These are phyloP conservation scores for Alloscopus bannaensis DNA, from an alignment of 2,888 invertebrate genomes.

Conservation along the genomic window DNA sequence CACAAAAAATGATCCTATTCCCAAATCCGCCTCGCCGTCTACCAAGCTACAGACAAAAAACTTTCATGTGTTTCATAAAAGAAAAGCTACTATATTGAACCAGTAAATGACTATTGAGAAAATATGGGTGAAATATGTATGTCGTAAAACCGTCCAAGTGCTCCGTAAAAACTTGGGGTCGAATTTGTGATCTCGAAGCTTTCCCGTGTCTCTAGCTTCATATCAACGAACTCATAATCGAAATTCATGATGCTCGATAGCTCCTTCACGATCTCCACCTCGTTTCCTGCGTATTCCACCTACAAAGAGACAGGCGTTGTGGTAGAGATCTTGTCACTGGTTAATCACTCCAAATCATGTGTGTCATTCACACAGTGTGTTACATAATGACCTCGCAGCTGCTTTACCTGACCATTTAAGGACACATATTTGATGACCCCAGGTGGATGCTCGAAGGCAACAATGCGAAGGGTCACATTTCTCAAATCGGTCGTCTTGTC, in stretches of 20 bases:
- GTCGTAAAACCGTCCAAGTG: conserved; percentile 61
- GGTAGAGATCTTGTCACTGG: no score
- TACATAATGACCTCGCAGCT: no score
- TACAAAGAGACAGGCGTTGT: no score
- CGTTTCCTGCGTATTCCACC: conserved; percentile 71
- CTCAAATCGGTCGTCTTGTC: conserved; percentile 69
- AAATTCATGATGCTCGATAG: conserved; percentile 71
- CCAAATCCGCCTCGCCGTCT: conserved; percentile 71
- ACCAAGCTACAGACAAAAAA: conserved; percentile 50
- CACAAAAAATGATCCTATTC: conserved; percentile 72
- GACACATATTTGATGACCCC: conserved; percentile 69
- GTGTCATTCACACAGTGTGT: no score
- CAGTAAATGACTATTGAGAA: no score
- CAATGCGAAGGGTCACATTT: conserved; percentile 66
- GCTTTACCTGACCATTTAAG: conserved; percentile 59
- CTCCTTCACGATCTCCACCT: conserved; percentile 70
- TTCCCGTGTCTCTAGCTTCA: conserved; percentile 65
- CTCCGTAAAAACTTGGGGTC: conserved; percentile 65
- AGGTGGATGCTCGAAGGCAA: conserved; percentile 72
- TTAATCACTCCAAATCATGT: no score
- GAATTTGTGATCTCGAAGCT: conserved; percentile 44
- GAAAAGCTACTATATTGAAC: no score
- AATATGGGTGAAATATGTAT: no score
- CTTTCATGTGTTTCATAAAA: conserved; percentile 67
- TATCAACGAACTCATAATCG: conserved; percentile 69